phyloP scores from a whole-genome alignment of 2,113 vertebrate genomes.

The Mobula birostris region DNA sequence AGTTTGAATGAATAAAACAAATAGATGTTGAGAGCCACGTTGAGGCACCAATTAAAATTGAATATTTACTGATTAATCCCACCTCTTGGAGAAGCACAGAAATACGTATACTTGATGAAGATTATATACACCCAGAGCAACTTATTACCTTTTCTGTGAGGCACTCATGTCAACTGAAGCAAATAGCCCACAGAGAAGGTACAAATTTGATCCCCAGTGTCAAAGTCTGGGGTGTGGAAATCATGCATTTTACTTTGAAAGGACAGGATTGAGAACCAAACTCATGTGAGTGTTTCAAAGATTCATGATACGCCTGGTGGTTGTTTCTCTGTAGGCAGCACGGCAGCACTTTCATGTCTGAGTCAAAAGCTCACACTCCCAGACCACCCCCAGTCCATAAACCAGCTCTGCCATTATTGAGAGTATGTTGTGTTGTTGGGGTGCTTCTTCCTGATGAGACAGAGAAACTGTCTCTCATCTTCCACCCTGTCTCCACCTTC shows the following conservation, averaged over 20 bases:
- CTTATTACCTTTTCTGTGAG: neutral
- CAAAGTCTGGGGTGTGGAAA: neutral
- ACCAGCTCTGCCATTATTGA: no score
- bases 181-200: neutral
- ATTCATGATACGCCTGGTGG: neutral
- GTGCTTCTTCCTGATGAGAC: no score
- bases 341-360: neutral
- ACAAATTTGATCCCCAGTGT: neutral
- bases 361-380: no score
- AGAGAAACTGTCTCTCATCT: no score
- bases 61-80: neutral
- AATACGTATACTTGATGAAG: neutral
- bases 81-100: neutral
- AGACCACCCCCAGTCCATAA: no score
- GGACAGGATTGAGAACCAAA: neutral
- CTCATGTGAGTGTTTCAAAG: neutral
- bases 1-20: constrained; percentile 35
- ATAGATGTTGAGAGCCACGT: neutral
- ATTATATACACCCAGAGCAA: neutral
- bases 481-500: no score
- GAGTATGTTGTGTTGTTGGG: no score
- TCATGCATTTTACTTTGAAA: neutral
- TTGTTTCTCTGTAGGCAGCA: neutral
- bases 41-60: neutral
- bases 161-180: neutral